Conservation (phyloP, 2,888 invertebrate genomes). For the Dasypolia templi region DNA sequence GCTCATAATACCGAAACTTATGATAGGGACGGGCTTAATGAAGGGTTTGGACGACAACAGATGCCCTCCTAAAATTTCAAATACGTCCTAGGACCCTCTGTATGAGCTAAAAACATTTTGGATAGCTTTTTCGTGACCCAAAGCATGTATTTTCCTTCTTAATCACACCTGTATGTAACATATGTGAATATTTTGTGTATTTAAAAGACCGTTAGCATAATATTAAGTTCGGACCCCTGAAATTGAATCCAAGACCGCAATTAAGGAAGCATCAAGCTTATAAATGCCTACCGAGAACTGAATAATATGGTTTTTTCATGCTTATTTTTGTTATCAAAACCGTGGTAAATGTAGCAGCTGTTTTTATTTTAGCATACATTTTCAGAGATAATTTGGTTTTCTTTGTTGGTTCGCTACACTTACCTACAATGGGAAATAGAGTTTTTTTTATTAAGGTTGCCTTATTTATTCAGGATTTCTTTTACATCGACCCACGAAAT, state of each 20-base stretch:
- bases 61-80: conserved; percentile 43
- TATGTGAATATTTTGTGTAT: conserved; percentile 48
- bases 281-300: conserved; percentile 48
- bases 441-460: background rate
- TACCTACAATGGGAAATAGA: background rate
- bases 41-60: conserved; percentile 31
- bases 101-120: conserved; percentile 41
- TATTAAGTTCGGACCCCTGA: conserved; percentile 50
- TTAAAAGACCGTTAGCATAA: conserved; percentile 57
- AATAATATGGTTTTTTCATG: conserved; percentile 39
- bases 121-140: conserved; percentile 20
- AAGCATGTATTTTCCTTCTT: conserved; percentile 28
- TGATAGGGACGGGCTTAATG: conserved; percentile 56
- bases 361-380: conserved; percentile 8
- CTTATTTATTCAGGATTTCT: background rate
- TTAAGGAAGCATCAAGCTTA: conserved; percentile 47
- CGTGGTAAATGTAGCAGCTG: conserved; percentile 16
- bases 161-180: conserved; percentile 42
- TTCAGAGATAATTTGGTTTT: background rate
- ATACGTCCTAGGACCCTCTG: conserved; percentile 37
- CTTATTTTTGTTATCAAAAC: conserved; percentile 34
- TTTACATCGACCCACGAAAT: background rate
- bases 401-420: background rate
- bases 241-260: conserved; percentile 64
- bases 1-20: conserved; percentile 26